A percentile compares a stretch with the other conserved stretches of the same genome.
Conservation (phyloP, 2,113 vertebrate species). For the Castor canadensis region DNA sequence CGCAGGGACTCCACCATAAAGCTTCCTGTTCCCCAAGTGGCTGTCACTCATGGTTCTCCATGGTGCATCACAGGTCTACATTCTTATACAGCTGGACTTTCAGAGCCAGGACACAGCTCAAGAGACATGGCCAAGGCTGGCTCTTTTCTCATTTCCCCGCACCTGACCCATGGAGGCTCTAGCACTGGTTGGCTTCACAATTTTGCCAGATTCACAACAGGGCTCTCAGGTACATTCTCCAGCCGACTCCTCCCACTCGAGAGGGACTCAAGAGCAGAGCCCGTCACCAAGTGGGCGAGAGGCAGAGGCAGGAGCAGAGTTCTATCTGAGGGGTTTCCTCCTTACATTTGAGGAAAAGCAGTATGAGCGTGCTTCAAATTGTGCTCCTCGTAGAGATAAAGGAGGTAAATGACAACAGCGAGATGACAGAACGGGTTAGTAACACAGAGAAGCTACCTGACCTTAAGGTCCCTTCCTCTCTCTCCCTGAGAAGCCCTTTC, state of each 20-base stretch:
- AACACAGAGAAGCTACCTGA: neutral
- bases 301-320: neutral
- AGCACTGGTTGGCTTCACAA: fast-evolving
- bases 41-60: fast-evolving
- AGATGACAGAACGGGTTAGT: neutral
- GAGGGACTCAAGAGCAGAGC: neutral
- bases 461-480: neutral
- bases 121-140: neutral
- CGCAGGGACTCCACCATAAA: no score
- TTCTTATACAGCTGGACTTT: neutral
- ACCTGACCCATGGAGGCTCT: no score
- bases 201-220: neutral
- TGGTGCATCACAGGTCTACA: no score
- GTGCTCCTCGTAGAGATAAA: neutral
- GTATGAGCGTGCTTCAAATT: neutral
- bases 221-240: neutral
- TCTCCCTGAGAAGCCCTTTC: neutral
- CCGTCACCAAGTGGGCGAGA: fast-evolving
- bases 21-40: neutral
- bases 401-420: neutral
- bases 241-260: neutral
- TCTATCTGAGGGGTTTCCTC: no score
- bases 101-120: neutral
- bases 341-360: neutral
- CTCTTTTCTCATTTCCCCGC: no score